Evolutionary conservation across 2,113 vertebrate species (phyloP), one percentile per base, ranked within the genome.

Genomic region (Corydoras maculifer): DNA sequence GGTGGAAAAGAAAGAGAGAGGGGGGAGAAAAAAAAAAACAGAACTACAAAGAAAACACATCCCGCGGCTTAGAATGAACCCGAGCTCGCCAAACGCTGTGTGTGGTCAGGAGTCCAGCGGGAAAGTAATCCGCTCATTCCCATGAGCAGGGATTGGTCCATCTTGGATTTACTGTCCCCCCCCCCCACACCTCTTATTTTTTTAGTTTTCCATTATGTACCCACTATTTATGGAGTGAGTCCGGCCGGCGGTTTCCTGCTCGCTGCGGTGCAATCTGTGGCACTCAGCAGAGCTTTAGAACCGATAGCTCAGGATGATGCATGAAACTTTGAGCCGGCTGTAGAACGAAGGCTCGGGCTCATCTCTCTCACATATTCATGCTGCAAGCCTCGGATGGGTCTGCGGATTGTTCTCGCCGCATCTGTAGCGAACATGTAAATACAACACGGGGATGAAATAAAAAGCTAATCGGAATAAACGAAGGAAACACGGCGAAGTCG

Each of bases 361-460:
- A 72, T 72, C 58, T 49, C 49, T 67, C 49, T 53, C 50, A 53
- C 51, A 53, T 10, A 53, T 53, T 53, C 3, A 14, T 53, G 51
- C 51, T 53, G 7, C 49, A 50, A 50, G 49, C 11, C 49, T 10
- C 3, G 51, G 13, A 14, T 0, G 51, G 13, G 5, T 12, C 13
- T 53, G 9, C 13, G 3, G 13, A 12, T 53, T 53, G 10, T 53
- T 14, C 9, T 14, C 51, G 51, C 51, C 7, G 51, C 51, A 8
- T 53, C 51, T 53, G 51, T 53, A 53, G 51, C 51, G 3, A 3
- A 2, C 9, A 53, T 53, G 51, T 3, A 53, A 53, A 53, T 53
- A 50, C 11, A 10, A 3, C 51, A 53, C 51, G 10, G 51, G 10
- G 10, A 53, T 12, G 51, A 53, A 53, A 12, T 53, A 53, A 10